Base-by-base conservation (phyloP, 1,140 invertebrate genomes). In the Hyphantria cunea region DNA sequence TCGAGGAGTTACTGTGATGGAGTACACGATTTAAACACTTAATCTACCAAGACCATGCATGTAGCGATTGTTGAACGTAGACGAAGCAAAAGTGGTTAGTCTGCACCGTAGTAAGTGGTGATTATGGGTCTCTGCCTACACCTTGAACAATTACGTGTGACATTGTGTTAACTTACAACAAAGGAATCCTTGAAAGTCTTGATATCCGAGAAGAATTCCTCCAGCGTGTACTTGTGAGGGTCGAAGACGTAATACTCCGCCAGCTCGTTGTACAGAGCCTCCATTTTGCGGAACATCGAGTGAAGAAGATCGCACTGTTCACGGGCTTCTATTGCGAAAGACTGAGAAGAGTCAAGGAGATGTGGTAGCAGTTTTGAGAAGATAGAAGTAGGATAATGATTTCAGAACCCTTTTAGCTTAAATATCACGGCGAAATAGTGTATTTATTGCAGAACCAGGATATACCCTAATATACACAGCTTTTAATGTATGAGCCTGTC, bases 121-220 rank as follows among this genome's bases (percentile, higher is more conserved):
- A n/a, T n/a, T n/a, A n/a, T n/a, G n/a, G n/a, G n/a, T n/a, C n/a
- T n/a, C n/a, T n/a, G n/a, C n/a, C n/a, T n/a, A n/a, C n/a, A n/a
- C n/a, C n/a, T n/a, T n/a, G n/a, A n/a, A n/a, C n/a, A n/a, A n/a
- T n/a, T n/a, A n/a, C n/a, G n/a, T n/a, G n/a, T n/a, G n/a, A n/a
- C n/a, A n/a, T n/a, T n/a, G n/a, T n/a, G n/a, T n/a, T n/a, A n/a
- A 92, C 93, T 93, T 90, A 98, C 96, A 76, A 94, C 87, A 86
- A 99, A 99, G 25, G 95, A 93, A 83, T 98, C 97, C 84, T 98
- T 99, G 82, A 99, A 99, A 0, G 94, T 95, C 91, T 99, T 99
- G 47, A 99, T 94, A 80, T 99, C 98, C 0, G 93, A 93, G 86
- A 99, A 99, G 92, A 99, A 99, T 83, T 99, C 98, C 77, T 99